A percentile compares a stretch with the other conserved stretches of the same genome.
Evolutionary conservation across 2,113 vertebrate species (phyloP).

Genomic region (Tympanuchus pallidicinctus): DNA sequence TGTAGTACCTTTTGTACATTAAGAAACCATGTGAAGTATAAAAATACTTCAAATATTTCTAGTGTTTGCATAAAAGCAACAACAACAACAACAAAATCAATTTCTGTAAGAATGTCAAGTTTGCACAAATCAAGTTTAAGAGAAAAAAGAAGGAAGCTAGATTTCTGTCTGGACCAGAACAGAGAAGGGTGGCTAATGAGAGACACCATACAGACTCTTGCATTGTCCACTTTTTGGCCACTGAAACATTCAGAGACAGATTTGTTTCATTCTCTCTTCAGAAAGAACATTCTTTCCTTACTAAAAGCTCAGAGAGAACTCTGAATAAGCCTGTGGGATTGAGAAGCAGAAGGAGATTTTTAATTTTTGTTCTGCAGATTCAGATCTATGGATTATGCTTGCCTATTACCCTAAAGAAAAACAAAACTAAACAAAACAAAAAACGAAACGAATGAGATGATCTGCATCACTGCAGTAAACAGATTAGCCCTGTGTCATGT

Average conservation of each 20-base stretch:
- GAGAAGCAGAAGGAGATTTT: slow-evolving; percentile 18
- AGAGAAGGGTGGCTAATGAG: slow-evolving; percentile 9
- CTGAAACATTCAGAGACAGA: slow-evolving; percentile 10
- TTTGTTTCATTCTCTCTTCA: background rate
- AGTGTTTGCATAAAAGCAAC: background rate
- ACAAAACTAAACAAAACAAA: background rate
- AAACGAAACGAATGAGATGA: background rate
- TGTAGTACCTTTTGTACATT: background rate
- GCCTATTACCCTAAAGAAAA: background rate
- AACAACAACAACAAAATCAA: background rate
- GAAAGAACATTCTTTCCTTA: background rate
- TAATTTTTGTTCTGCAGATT: slow-evolving; percentile 44
- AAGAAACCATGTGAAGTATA: slow-evolving; percentile 6
- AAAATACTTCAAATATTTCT: background rate
- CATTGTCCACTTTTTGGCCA: background rate
- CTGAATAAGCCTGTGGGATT: background rate
- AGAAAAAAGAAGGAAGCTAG: background rate
- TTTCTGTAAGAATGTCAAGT: slow-evolving; percentile 16
- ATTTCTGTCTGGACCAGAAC: background rate
- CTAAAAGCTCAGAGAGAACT: background rate
- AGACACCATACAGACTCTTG: background rate
- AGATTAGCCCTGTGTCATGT: slow-evolving; percentile 36
- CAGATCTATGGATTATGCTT: slow-evolving; percentile 5
- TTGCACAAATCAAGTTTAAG: slow-evolving; percentile 1
- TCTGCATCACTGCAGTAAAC: slow-evolving; percentile 29